Base-by-base conservation (phyloP, 2,888 invertebrate species). In the Chaetogeoica ovagalla region DNA sequence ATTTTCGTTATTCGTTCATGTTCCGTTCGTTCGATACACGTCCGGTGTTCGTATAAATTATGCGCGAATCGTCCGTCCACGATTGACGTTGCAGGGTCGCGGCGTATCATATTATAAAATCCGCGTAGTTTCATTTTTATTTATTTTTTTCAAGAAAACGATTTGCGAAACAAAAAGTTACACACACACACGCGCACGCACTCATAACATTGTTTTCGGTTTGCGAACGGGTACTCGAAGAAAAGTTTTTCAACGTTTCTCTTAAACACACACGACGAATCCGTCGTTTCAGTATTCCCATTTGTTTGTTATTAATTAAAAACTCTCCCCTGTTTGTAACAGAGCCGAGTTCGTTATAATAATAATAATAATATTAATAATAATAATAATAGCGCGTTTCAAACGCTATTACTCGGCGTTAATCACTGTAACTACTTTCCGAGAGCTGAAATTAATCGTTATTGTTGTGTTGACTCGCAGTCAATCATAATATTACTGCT, bases 271-370 rank as follows among this genome's bases (percentile, higher is more conserved):
- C 11, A 57, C n/a, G 30, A 43, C 43, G 39, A 17, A 43, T 75
- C 65, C 30, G 19, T 73, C 63, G 17, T 43, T 66, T 59, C 39
- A 74, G 23, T 17, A 66, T 11, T 30, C 30, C 21, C 21, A 55
- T 55, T 57, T 57, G 75, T 66, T 65, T 74, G 65, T 65, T 73
- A 65, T 55, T 65, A 75, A 66, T 75, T 75, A 75, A 75, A 73
- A 75, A 39, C 39, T 66, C 11, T 23, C 43, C n/a, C 43, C n/a
- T n/a, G n/a, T n/a, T 30, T 30, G 30, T 30, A 30, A 30, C 30
- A 1, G 30, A n/a, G 15, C 37, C 37, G 19, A 39, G 39, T 39
- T 57, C 48, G 17, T 48, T 55, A 30, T 30, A 30, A 30, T 30
- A n/a, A n/a, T n/a, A n/a, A n/a, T n/a, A n/a, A n/a, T n/a, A n/a